Evolutionary conservation across 2,113 vertebrate genomes (phyloP).

Genomic region (Myanophis thanlyinensis): DNA sequence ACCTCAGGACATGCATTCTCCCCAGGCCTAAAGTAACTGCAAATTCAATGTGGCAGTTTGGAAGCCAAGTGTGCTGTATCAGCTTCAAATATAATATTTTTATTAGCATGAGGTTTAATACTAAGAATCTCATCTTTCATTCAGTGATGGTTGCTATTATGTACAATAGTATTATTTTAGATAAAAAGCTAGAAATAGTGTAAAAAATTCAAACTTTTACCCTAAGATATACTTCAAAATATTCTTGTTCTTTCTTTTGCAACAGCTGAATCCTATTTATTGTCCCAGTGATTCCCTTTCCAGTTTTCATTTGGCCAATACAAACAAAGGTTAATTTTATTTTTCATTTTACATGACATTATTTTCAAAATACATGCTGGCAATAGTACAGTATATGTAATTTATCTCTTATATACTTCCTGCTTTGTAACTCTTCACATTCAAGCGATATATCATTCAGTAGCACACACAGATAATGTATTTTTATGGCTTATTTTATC

Average conservation of each 20-base stretch:
- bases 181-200: not conserved
- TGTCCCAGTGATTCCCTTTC: not conserved
- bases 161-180: not conserved
- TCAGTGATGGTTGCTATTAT: not conserved
- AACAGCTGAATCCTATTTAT: not conserved
- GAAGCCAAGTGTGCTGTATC: not conserved
- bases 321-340: not conserved
- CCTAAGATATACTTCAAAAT: not conserved
- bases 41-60: not conserved
- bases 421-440: slow-evolving; percentile 51
- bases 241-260: not conserved
- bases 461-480: slow-evolving; percentile 37
- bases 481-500: slow-evolving; percentile 55
- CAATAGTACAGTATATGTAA: slow-evolving; percentile 31
- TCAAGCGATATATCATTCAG: slow-evolving; percentile 60
- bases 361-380: slow-evolving; percentile 37
- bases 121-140: not conserved
- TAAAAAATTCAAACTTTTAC: not conserved
- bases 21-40: not conserved
- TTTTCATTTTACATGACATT: not conserved
- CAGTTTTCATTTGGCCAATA: not conserved
- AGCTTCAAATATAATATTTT: not conserved
- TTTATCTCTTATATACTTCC: slow-evolving; percentile 40
- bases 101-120: not conserved
- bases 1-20: not conserved